Evolutionary conservation across 1,140 invertebrate genomes (phyloP).

Genomic region (Gerris buenoi): DNA sequence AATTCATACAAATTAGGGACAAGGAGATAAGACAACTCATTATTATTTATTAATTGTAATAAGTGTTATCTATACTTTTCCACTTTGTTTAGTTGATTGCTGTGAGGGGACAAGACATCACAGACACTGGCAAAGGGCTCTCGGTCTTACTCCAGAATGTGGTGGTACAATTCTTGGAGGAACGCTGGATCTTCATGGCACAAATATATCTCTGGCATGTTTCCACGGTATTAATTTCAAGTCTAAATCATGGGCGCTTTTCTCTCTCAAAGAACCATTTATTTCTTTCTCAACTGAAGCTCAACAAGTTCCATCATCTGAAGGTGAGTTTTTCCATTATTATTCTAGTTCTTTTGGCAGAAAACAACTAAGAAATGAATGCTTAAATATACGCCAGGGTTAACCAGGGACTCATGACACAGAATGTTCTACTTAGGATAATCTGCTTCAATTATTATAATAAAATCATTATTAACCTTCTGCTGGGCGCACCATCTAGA

Average conservation of each 20-base stretch:
- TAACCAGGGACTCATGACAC: no score
- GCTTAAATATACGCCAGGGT: no score
- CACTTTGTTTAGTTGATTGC: slow-evolving; percentile 10
- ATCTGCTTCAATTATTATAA: no score
- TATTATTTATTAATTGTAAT: no score
- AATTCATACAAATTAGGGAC: no score
- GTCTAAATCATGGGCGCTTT: slow-evolving; percentile 90
- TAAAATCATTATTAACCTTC: no score
- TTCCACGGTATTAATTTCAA: slow-evolving; percentile 97
- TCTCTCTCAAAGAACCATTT: slow-evolving; percentile 83
- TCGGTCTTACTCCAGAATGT: slow-evolving; percentile 52
- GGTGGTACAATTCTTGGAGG: slow-evolving; percentile 80
- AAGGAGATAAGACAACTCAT: no score
- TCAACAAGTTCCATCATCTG: slow-evolving; percentile 57
- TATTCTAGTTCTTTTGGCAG: no score
- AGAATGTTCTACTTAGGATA: no score
- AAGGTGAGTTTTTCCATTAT: no score
- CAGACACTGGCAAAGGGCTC: slow-evolving; percentile 78
- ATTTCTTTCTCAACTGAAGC: slow-evolving; percentile 92
- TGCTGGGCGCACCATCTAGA: no score
- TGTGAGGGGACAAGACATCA: slow-evolving; percentile 59
- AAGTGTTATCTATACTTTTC: neutral
- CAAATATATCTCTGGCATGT: slow-evolving; percentile 86
- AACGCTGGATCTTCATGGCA: slow-evolving; percentile 77
- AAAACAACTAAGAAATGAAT: no score